Base-by-base conservation (phyloP, 2,888 invertebrate species). In the Dorcus parallelipipedus region DNA sequence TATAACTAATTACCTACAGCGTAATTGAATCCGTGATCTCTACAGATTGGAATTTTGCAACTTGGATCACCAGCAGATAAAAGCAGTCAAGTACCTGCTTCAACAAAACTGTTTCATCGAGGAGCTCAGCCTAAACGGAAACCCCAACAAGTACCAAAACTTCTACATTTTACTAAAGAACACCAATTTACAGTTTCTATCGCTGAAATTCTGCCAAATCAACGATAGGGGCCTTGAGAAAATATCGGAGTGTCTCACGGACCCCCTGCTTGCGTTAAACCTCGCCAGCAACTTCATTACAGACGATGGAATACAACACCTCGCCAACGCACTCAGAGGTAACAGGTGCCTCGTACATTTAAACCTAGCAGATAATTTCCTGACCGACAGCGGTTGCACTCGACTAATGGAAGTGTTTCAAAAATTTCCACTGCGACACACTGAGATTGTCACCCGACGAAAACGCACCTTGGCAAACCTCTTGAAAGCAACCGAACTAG, bases 201-300 rank as follows among this genome's bases (percentile, higher is more conserved):
- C 76, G 0, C 56, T 78, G 57, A 73, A 67, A 55, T 69, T 73
- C 45, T 78, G 78, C 54, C 64, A 72, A 50, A 73, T 78, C 56
- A 66, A 70, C 40, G 67, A 71, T n/a, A 50, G 54, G 9, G 74
- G 73, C 3, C 40, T 69, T 3, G 60, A 66, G 40, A 71, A 68
- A 54, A 71, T 78, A n/a, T 61, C 71, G 0, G 53, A 63, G 2
- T 68, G 71, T 63, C 61, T 79, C 41, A 62, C 50, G 41, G 57
- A 42, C 9, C 63, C 72, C 3, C 58, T 79, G 47, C 59, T 69
- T 4, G 69, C 69, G 38, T 61, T 80, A 39, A 76, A 78, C 67
- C 56, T 80, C 43, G 70, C 77, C 0, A 73, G 76, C 55, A 80
- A 80, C 65, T 63, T 62, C 40, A 67, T 79, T 23, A 71, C 71